Percentiles rank a stretch among this genome's conserved stretches.
phyloP scores from a whole-genome alignment of 2,888 invertebrate species.

The Drosophila quinaria region DNA sequence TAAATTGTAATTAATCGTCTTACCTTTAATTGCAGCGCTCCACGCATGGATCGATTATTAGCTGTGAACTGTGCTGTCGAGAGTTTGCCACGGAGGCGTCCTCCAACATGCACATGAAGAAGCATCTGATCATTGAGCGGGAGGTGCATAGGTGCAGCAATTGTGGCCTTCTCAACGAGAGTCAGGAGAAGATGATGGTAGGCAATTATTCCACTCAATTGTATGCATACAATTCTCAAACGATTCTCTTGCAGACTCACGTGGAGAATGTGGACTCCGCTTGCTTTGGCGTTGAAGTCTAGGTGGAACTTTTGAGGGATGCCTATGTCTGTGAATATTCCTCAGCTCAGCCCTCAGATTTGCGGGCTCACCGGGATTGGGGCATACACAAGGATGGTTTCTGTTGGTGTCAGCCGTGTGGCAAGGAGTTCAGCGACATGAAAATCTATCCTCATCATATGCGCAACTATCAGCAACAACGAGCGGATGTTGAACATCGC shows the following conservation, averaged over 20 bases:
- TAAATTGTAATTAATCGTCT: no score
- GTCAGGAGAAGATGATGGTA: conserved; percentile 63
- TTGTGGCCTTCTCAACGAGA: conserved; percentile 79
- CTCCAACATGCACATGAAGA: conserved; percentile 75
- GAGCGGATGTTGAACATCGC: conserved; percentile 54
- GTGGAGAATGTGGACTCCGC: no score
- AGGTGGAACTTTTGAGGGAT: conserved; percentile 55
- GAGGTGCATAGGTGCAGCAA: conserved; percentile 69
- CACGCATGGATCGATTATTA: conserved; percentile 56
- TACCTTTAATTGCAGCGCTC: no score
- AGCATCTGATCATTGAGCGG: conserved; percentile 72
- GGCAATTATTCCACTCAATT: not conserved
- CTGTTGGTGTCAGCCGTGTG: conserved; percentile 70
- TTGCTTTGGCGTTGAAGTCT: conserved; percentile 51
- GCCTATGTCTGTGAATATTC: conserved; percentile 83
- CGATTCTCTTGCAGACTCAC: no score
- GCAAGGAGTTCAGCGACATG: conserved; percentile 64
- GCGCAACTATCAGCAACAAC: conserved; percentile 58
- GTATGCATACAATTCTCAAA: not conserved
- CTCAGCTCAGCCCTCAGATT: conserved; percentile 59
- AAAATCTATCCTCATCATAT: conserved; percentile 74
- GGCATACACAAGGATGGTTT: conserved; percentile 69
- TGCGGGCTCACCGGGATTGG: conserved; percentile 75
- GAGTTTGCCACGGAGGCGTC: conserved; percentile 69
- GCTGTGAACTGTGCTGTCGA: conserved; percentile 78